Conservation (phyloP, 2,888 invertebrate genomes). For the Scaptomyza reducta region DNA sequence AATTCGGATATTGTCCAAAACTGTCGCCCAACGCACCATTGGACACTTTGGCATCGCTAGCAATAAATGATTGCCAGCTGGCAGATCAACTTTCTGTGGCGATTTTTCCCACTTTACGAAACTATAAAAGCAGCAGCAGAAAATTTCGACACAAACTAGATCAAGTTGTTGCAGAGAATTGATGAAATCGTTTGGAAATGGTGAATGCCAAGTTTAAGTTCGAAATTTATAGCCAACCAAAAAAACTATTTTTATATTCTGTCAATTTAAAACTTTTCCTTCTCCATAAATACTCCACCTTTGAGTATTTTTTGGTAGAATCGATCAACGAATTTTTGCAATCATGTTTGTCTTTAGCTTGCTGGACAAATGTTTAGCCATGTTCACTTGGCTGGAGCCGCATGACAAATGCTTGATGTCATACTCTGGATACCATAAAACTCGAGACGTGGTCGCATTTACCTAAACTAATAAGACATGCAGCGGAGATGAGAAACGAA, state of each 20-base stretch:
- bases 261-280: neutral
- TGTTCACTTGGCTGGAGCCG: slow-evolving; percentile 41
- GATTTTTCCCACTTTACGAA: slow-evolving; percentile 22
- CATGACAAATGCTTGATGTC: slow-evolving; percentile 54
- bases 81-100: slow-evolving; percentile 45
- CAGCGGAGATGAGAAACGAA: slow-evolving; percentile 49
- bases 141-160: slow-evolving; percentile 27
- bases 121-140: slow-evolving; percentile 5
- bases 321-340: slow-evolving; percentile 51
- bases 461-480: slow-evolving; percentile 69
- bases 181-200: slow-evolving; percentile 4
- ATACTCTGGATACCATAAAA: slow-evolving; percentile 67
- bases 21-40: slow-evolving; percentile 60
- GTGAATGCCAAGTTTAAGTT: neutral
- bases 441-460: slow-evolving; percentile 66
- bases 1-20: slow-evolving; percentile 50
- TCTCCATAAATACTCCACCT: neutral
- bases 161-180: slow-evolving; percentile 6
- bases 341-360: slow-evolving; percentile 54
- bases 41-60: slow-evolving; percentile 42
- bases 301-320: neutral
- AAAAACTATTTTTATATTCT: neutral
- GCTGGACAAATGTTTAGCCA: slow-evolving; percentile 55
- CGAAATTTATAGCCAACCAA: too few relatives aligned
- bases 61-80: slow-evolving; percentile 62